phyloP scores from a whole-genome alignment of 2,888 invertebrate species.

The Xestia sexstrigata region DNA sequence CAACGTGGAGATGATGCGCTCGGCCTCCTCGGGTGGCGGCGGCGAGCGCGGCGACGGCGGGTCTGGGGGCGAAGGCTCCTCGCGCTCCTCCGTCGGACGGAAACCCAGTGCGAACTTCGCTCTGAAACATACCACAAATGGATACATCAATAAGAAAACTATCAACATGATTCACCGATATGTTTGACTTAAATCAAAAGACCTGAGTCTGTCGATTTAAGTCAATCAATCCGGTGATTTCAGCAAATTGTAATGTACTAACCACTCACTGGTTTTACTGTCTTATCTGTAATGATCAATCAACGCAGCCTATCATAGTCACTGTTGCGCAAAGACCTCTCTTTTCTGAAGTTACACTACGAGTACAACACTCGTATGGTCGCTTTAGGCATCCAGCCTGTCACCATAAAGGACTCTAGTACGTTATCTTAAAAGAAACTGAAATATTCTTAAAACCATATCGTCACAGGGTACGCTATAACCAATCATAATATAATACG shows the following conservation, averaged over 20 bases:
- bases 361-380: neutral
- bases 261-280: neutral
- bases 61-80: constrained; percentile 91
- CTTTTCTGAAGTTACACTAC: neutral
- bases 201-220: neutral
- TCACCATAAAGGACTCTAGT: neutral
- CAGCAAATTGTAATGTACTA: neutral
- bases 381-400: neutral
- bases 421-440: neutral
- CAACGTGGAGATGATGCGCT: constrained; percentile 94
- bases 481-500: neutral
- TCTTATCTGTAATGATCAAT: neutral
- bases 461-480: neutral
- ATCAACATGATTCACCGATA: neutral
- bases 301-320: neutral
- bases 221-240: neutral
- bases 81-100: constrained; percentile 92
- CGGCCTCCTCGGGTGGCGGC: constrained; percentile 94
- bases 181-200: no score
- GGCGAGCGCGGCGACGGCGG: constrained; percentile 91
- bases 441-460: neutral
- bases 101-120: constrained; percentile 94
- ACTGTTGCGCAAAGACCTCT: neutral
- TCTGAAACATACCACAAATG: constrained; percentile 79
- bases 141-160: neutral